Base-by-base conservation (phyloP, 2,888 invertebrate species). In the Ariolimax columbianus region DNA sequence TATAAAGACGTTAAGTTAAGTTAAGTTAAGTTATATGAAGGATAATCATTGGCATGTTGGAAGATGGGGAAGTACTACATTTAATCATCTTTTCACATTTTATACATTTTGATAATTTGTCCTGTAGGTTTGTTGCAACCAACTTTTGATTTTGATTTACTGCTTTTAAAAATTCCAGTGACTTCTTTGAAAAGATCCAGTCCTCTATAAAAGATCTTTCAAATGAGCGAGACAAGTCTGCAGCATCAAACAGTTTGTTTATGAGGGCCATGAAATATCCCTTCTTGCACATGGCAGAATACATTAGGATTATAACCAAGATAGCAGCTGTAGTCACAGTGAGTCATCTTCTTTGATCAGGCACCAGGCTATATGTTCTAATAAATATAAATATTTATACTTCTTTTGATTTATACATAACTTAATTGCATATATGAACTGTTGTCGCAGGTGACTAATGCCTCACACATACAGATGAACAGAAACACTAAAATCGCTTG, bases 261-360 rank as follows among this genome's bases (percentile, higher is more conserved):
- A 87, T 89, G 79, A 87, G 91, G 38, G 89, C 92, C 63, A 89
- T 93, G 89, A 89, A 91, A 78, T 89, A 91, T 38, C 94, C 94
- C 0, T 89, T 94, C 26, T 87, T 89, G 33, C 85, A 92, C 26
- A 86, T 94, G 84, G 91, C 89, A 59, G 92, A 92, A 38, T 93
- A 93, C 87, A 86, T 90, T 78, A 89, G 89, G 43, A 86, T 91
- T 33, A 82, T 91, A 36, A 89, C 87, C 80, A 91, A 91, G 82
- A 83, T 93, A n/a, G 89, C 91, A 9, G 87, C 83, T 30, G 63
- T 66, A 38, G 55, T 85, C 51, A 70, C 80, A 9, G 83, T 85
- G 66, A 75, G 75, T 77, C 0, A 6, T 43, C 30, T 73, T 47
- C 30, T 19, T 66, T n/a, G n/a, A n/a, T n/a, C n/a, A n/a, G n/a